Evolutionary conservation across 2,797 vertebrate species (phyloP), one percentile per base, ranked within the genome.

Genomic region (Macrochelys suwanniensis): DNA sequence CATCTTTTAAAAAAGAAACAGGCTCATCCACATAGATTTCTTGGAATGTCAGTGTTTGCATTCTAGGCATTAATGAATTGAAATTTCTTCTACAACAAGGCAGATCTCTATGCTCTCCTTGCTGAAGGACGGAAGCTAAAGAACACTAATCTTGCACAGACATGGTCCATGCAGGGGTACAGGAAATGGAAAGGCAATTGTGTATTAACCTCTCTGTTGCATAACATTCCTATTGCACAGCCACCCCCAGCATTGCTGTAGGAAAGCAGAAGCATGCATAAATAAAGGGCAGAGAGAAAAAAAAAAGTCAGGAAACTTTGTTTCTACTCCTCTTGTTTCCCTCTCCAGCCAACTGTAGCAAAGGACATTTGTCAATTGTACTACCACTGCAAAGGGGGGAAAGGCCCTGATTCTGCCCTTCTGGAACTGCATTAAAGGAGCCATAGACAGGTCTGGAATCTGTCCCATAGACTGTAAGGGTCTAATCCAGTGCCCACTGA

Each of bases 1-100:
- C 6, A n/a, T 0, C 13, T 77, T 77, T 71, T 71, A 53, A 59
- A 1, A 56, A 1, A 2, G 59, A 37, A 13, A 7, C 0, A 2
- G 12, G 21, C 9, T 1, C 8, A 54, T 19, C 5, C 31, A 57
- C 42, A 26, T 12, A 0, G 0, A 65, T 42, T 9, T 26, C 50
- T 1, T 4, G 77, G 59, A 2, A 5, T 19, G 37, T 0, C 21
- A 28, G 12, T 42, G 19, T 79, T n/a, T 79, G 80, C 53, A 23
- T 42, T 54, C 82, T 42, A 31, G 5, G 47, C 77, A 25, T 2
- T 5, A 13, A 49, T 28, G 47, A 74, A 74, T 11, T 6, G 68
- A 77, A 31, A 49, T 49, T 13, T 49, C 45, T 49, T 49, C 26
- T 77, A 47, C 26, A 25, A 42, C 21, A 77, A 17, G 31, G 15